Evolutionary conservation across 1,140 invertebrate genomes (phyloP).

Genomic region (Drosophila kurseongensis): DNA sequence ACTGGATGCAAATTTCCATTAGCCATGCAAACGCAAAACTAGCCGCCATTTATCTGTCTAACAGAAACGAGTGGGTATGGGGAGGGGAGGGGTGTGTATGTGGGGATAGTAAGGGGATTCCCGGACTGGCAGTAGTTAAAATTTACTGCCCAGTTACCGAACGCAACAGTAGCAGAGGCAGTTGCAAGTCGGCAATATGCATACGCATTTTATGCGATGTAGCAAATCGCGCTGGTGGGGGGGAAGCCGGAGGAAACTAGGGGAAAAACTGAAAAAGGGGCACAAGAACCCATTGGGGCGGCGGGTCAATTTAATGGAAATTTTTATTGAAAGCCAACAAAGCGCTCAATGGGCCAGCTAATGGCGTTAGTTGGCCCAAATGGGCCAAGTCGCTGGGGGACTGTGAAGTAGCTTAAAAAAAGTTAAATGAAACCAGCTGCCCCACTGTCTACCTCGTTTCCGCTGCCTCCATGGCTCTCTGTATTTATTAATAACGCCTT

Average conservation of each 20-base stretch:
- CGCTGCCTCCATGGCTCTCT: background rate
- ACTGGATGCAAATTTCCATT: conserved; percentile 81
- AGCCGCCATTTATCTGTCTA: conserved; percentile 81
- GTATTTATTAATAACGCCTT: conserved; percentile 69
- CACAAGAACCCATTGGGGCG: conserved; percentile 9
- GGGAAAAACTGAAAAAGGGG: background rate
- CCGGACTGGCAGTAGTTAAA: conserved; percentile 71
- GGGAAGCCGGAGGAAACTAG: background rate
- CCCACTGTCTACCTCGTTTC: conserved; percentile 1
- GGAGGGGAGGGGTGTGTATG: background rate
- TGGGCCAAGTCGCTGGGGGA: conserved; percentile 41
- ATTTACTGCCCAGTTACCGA: conserved; percentile 75
- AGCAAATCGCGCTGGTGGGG: conserved; percentile 22
- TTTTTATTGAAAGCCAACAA: conserved; percentile 82
- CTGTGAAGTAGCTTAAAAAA: conserved; percentile 75
- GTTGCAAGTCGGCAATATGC: conserved; percentile 79
- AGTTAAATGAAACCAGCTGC: conserved; percentile 69
- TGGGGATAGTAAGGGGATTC: conserved; percentile 7
- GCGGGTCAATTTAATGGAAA: conserved; percentile 73
- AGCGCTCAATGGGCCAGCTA: conserved; percentile 79
- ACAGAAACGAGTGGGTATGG: conserved; percentile 31
- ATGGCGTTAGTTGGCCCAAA: conserved; percentile 75
- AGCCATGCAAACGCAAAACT: conserved; percentile 81
- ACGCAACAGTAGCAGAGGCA: conserved; percentile 36
- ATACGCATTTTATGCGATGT: conserved; percentile 77